Base-by-base conservation (phyloP, 53 echinoderm and acorn worm species). In the Pentamera pediparva region DNA sequence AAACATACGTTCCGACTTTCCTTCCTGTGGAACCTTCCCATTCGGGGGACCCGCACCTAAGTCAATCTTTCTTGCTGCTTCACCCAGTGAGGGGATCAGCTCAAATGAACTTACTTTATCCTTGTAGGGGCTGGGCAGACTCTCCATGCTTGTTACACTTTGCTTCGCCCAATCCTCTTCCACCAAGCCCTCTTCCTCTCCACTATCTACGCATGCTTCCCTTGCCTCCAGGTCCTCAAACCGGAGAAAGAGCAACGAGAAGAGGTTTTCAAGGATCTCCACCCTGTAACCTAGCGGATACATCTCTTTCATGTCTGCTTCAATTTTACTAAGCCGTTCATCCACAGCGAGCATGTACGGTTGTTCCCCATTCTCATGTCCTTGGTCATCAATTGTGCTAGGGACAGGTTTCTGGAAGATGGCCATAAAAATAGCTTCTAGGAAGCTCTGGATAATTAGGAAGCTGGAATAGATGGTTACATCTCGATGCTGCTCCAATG, bases 181-280 rank as follows among this genome's bases (percentile, higher is more conserved):
- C 21, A 82, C 82, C 2, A 75, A 78, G 4, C 87, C 90, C 60
- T 90, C 95, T 48, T 94, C 94, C 31, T 87, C 83, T 28, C 79
- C 95, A 74, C 90, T 95, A 59, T 90, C 95, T 24, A 30, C 69
- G 29, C 60, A 73, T 17, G 37, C 31, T 40, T 81, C 71, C 17
- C 26, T 24, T 15, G 52, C 56, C 12, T 53, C 26, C 25, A 65
- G 34, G 37, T 95, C 81, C 37, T 90, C 87, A 32, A 79, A 77
- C 8, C 87, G 80, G 20, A 82, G 72, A 77, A 95, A 95, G 13
- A 95, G 62, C 77, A 95, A 63, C 28, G 90, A 95, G 62, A 95
- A 95, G 30, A 95, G 69, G 60, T 95, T 85, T 54, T 95, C 95
- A 13, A 95, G 62, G 12, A 82, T 85, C 48, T 95, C 95, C 28